phyloP scores from a whole-genome alignment of 2,797 vertebrate genomes.

The Chiropotes sagulatus region DNA sequence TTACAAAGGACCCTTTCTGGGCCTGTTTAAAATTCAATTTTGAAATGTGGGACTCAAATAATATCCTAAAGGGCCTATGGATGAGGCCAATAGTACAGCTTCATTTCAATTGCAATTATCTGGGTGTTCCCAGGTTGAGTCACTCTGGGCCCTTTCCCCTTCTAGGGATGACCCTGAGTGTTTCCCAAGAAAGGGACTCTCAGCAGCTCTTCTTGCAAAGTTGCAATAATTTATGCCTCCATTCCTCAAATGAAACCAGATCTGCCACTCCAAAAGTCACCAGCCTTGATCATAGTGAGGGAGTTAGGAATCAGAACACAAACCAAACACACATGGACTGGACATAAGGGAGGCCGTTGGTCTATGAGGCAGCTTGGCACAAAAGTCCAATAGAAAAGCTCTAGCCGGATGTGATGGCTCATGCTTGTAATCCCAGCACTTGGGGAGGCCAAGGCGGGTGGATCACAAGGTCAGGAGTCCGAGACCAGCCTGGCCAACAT shows the following conservation, averaged over 20 bases:
- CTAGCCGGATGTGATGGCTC: no score
- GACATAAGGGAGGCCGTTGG: not conserved
- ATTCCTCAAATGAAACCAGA: not conserved
- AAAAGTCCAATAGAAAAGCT: not conserved
- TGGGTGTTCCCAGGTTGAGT: not conserved
- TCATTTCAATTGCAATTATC: not conserved
- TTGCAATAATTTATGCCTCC: not conserved
- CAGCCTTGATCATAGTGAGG: not conserved
- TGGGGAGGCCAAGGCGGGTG: no score
- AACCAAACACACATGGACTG: not conserved
- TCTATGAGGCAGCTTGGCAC: not conserved
- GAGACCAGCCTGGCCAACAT: no score
- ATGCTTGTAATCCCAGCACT: no score
- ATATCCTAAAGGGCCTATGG: not conserved
- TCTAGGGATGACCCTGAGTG: not conserved
- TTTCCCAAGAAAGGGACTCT: not conserved
- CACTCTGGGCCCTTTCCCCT: not conserved
- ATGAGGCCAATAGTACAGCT: not conserved
- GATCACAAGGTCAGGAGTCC: no score
- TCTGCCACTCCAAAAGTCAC: not conserved
- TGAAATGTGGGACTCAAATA: not conserved
- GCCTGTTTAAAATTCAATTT: not conserved
- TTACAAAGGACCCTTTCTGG: not conserved
- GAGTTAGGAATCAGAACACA: not conserved
- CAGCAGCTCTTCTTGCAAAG: not conserved